Base-by-base conservation (phyloP, 2,113 vertebrate species). In the Accipiter virgatus region DNA sequence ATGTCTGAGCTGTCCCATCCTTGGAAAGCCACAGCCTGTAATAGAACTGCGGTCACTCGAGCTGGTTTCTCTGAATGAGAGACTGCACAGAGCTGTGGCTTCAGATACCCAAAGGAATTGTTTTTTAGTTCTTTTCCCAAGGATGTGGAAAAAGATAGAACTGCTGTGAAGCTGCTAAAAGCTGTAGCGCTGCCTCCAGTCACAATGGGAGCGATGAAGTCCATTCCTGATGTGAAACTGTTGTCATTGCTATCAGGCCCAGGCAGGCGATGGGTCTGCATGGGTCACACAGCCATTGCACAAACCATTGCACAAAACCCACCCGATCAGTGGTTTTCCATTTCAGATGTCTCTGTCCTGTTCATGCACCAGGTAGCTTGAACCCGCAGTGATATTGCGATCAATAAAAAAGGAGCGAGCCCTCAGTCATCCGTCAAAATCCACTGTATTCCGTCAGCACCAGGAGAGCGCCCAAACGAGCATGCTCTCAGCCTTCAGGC, bases 181-280 rank as follows among this genome's bases (percentile, higher is more conserved):
- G 52, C 53, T 52, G 38, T 53, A 42, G n/a, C 2, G 5, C 32
- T 80, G 59, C 31, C 34, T 62, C 6, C 50, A 61, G 36, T 53
- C 38, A 20, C n/a, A 90, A 8, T 10, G 29, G 36, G 11, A 70
- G 34, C 0, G 1, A 52, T 29, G 15, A 70, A 47, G 29, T 21
- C 34, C n/a, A 2, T 34, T 58, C 45, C 85, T 15, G 17, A 13
- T 25, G 66, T 82, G 80, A 78, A 73, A 1, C 9, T n/a, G 42
- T 40, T 70, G 48, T n/a, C 22, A 7, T 18, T 0, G 0, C 6
- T 32, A 17, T 42, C 0, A 1, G 65, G 1, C 48, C 34, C 1
- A 2, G 31, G 2, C 12, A 23, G 22, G 56, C 4, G 3, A 4
- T 3, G 11, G 45, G 3, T 5, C 56, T n/a, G 22, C 6, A 4